Evolutionary conservation across 2,797 vertebrate species (phyloP).

Genomic region (Bovichtus variegatus): DNA sequence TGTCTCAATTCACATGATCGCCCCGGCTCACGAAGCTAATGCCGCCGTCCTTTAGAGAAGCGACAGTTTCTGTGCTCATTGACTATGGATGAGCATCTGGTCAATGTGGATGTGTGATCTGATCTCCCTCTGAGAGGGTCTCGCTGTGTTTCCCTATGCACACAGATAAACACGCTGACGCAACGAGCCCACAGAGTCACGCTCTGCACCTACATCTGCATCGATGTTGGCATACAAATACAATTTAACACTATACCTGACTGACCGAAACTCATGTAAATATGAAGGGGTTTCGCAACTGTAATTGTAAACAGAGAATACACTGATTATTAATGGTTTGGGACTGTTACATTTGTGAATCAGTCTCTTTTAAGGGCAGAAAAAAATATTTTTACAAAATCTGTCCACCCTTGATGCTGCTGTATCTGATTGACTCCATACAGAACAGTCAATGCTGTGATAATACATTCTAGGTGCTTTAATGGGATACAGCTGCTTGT

Average conservation of each 20-base stretch:
- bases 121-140: slow-evolving; percentile 53
- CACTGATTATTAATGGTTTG: not conserved
- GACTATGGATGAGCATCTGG: slow-evolving; percentile 85
- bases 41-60: slow-evolving; percentile 30
- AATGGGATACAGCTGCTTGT: not conserved
- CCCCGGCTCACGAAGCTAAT: slow-evolving; percentile 45
- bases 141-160: slow-evolving; percentile 46
- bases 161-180: slow-evolving; percentile 51
- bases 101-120: slow-evolving; percentile 69
- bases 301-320: not conserved
- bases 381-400: not conserved
- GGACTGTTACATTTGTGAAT: not conserved
- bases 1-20: slow-evolving; percentile 30
- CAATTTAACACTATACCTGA: not conserved
- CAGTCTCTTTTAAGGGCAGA: not conserved
- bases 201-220: slow-evolving; percentile 16
- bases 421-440: not conserved
- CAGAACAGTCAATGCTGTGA: not conserved
- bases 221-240: slow-evolving; percentile 6
- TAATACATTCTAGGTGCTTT: not conserved
- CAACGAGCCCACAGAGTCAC: slow-evolving; percentile 13
- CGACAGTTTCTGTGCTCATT: slow-evolving; percentile 67
- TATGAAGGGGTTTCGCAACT: not conserved
- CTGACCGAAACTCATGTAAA: not conserved
- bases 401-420: not conserved